Base-by-base conservation (phyloP, 2,888 invertebrate genomes). In the Microdon myrmicae region DNA sequence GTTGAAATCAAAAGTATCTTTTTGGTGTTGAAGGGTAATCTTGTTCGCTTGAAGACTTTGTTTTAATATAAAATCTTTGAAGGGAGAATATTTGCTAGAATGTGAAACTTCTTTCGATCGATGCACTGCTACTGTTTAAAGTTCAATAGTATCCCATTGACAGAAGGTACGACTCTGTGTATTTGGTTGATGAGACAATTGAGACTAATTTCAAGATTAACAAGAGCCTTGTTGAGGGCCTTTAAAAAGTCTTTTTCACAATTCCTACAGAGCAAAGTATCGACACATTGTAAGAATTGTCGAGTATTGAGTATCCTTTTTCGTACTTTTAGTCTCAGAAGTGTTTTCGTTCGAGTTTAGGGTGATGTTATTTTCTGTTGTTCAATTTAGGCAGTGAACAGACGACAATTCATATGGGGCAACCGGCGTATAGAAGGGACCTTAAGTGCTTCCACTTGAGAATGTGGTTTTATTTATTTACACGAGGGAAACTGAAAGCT, bases 301-400 rank as follows among this genome's bases (percentile, higher is more conserved):
- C 22, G 43, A 20, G 14, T 39, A 20, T n/a, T 26, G 39, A 34
- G 45, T 28, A 45, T 26, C 32, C 14, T 31, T 53, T 44, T 53
- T 29, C 32, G 10, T 17, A 34, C 6, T 22, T 23, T 10, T 23
- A 32, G 41, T 34, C 55, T 22, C 45, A 39, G n/a, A 41, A 41
- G 55, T 55, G 39, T 47, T 55, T 54, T 14, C 28, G 16, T 34
- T 1, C 39, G 41, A 41, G 34, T 47, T 47, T 41, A 55, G 55
- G 47, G 55, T 55, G 47, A 47, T 28, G 47, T 39, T 14, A 34
- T 55, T 55, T 45, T 55, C 14, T 45, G 39, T 34, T 16, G 39
- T 34, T 26, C 39, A 47, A 55, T 55, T 34, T 47, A 47, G 22
- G 47, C 41, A 47, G 55, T 47, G 55, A 47, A 47, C 47, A 47